Base-by-base conservation (phyloP, 2,797 vertebrate genomes). In the Sebastes paucispinis region DNA sequence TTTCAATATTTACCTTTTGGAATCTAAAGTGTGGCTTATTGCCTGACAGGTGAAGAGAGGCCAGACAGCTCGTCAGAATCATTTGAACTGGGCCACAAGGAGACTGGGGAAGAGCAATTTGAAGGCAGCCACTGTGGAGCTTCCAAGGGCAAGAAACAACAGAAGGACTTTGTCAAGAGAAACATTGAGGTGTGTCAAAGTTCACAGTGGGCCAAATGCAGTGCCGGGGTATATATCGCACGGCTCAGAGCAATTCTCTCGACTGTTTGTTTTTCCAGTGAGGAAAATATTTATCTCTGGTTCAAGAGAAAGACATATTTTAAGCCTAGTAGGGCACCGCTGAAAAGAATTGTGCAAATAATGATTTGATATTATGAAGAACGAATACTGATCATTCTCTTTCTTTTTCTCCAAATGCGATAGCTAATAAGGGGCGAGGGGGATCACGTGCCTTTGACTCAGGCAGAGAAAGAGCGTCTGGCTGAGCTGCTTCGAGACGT, bases 151-250 rank as follows among this genome's bases (percentile, higher is more conserved):
- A 97, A 94, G 91, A 91, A 67, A 72, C 95, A 75, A 88, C 94
- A 95, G 77, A 95, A 94, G 80, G 93, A 97, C 95, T 98, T 98
- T 93, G 94, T 98, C 91, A 97, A 94, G 91, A 97, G 95, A 93
- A 98, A 98, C 90, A 97, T 97, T 75, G 95, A 98, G 97, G 98
- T 98, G 96, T 95, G 96, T 94, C 82, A 89, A 82, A 92, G 92
- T 89, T 94, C 91, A 92, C 3, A n/a, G 62, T 18, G 50, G 76
- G 76, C 81, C 75, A 87, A 85, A 77, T 47, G 82, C 73, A 85
- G 68, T 69, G 65, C 72, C 72, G 64, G 65, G 70, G 66, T 81
- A 47, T 81, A 79, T 81, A 79, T 88, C 16, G 54, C 79, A 71
- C 85, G 86, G 85, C 89, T 88, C 66, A 34, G 72, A 59, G 55